Base-by-base conservation (phyloP, 2,113 vertebrate genomes). In the Herpetotheres cachinnans region DNA sequence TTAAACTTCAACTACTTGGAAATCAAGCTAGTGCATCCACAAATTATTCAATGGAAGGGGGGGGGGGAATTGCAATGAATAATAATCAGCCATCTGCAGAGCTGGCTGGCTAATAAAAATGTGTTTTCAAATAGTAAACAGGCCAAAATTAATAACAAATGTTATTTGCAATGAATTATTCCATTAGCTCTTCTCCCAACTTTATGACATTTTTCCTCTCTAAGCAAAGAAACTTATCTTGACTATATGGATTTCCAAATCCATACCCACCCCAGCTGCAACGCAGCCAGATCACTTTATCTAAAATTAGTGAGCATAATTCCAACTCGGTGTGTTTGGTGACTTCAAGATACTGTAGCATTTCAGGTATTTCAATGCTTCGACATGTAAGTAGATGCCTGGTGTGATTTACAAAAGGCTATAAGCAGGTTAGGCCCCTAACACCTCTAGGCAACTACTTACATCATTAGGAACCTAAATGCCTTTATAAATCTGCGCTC, bases 81-180 rank as follows among this genome's bases (percentile, higher is more conserved):
- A 96, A 77, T 70, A 91, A 94, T 87, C 82, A 97, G 62, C 74
- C 93, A 88, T 96, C 96, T 97, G 97, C 94, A 90, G 93, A 85
- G 58, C 93, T 95, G 78, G 78, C 85, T 95, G 84, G 56, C 54
- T 93, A 93, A 91, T 96, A 96, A 91, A 95, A 96, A 82, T 52
- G 38, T 89, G 49, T 77, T 95, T 96, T 50, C 87, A 96, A 96
- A 95, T 74, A 95, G 67, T 80, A 93, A 96, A 90, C 78, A 90
- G 87, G 70, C 22, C 71, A 77, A 85, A 96, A 96, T 95, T 80
- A 90, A 95, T 93, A 94, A 91, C 89, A 94, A 96, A 93, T 86
- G 92, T 71, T 90, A 55, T 87, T 96, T 91, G 84, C 58, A 74
- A 55, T 13, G n/a, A 86, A 91, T 96, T 83, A 47, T 49, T 91